Percentiles rank a stretch among this genome's conserved stretches.
These are phyloP conservation scores for Nyctibius bracteatus DNA, from an alignment of 2,113 vertebrate genomes.

Conservation along the genomic window DNA sequence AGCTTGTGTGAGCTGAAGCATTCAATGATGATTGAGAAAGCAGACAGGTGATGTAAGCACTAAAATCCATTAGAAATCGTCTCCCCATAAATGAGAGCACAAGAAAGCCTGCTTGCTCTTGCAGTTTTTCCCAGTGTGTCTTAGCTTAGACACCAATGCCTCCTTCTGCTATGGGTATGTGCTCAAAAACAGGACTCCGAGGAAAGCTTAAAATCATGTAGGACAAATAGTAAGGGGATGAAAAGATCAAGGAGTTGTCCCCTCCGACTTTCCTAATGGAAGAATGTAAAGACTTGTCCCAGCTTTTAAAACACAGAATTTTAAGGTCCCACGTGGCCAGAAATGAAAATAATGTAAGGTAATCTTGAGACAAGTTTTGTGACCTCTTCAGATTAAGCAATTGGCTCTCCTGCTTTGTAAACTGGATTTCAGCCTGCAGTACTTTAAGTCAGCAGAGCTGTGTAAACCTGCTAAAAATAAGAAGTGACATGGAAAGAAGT, in stretches of 20 bases:
- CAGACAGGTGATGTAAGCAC: background rate
- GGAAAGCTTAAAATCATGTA: background rate
- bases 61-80: background rate
- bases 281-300: background rate
- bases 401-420: background rate
- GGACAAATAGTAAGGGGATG: background rate
- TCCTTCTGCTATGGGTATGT: background rate
- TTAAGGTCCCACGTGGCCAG: background rate
- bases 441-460: constrained; percentile 8
- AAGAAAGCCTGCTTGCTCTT: background rate
- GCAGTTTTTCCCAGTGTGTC: background rate
- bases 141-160: background rate
- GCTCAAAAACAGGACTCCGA: background rate
- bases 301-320: background rate
- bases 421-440: background rate
- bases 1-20: background rate
- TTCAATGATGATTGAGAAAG: background rate
- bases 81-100: background rate
- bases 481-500: background rate
- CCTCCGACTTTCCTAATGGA: background rate
- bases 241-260: background rate
- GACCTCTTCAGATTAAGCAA: background rate
- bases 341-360: background rate
- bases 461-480: background rate
- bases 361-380: background rate